Base-by-base conservation (phyloP, 2,888 invertebrate species). In the Euproctis similis region DNA sequence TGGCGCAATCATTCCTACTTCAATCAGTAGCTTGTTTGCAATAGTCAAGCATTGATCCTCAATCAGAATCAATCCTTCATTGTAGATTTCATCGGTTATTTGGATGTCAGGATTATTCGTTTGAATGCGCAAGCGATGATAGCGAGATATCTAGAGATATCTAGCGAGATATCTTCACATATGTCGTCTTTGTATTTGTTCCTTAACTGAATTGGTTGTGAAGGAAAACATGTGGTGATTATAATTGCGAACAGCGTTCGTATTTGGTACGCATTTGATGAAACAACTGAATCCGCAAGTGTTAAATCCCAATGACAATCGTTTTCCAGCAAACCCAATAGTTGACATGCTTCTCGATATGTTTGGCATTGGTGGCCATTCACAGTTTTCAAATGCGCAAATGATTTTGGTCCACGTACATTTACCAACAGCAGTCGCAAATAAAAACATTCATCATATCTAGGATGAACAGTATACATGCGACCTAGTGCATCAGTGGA, bases 331-430 rank as follows among this genome's bases (percentile, higher is more conserved):
- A 18, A 18, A 3, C 18, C 18, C 18, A 18, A 18, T 7, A 7
- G 18, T 18, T 18, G 18, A 18, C 18, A 18, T 4, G 18, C 18
- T 18, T 18, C 18, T 18, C 11, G 5, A 10, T 23, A 23, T 23
- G 12, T 12, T 5, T 10, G 9, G 34, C 10, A 21, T 31, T 38
- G 40, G 19, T 24, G n/a, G 34, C 49, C 51, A 46, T 53, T 35
- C 46, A 52, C 43, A 38, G 47, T 49, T 36, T 38, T 36, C 28
- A 48, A 29, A 30, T 22, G 36, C 32, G 40, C 24, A 31, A 49
- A 45, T 29, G 42, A 46, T 10, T 37, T 47, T 37, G 42, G 44
- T 21, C 50, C 43, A 31, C 36, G 45, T n/a, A 48, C 44, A 39
- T 42, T 35, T 11, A 38, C 38, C 24, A 39, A n/a, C n/a, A n/a